Evolutionary conservation across 2,797 vertebrate genomes (phyloP), one percentile per base, ranked within the genome.

Genomic region (Mycteria americana): DNA sequence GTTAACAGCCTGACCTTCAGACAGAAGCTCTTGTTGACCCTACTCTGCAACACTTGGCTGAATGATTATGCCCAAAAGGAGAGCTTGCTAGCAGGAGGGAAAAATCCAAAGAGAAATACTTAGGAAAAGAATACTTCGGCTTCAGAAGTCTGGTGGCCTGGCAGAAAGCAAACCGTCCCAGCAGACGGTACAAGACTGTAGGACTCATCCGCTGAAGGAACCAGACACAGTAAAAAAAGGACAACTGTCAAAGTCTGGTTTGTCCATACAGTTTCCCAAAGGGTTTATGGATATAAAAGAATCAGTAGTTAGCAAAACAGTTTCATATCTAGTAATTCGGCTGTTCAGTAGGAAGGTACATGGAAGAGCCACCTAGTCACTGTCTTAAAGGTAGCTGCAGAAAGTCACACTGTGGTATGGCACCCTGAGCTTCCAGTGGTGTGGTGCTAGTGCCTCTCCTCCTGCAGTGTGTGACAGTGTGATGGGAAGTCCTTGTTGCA

Each of bases 1-100:
- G 85, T 97, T 95, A 95, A 95, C 59, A 80, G 72, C 45, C 91
- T 93, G 95, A 86, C 89, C 88, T 93, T 94, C 89, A 93, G 46
- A 81, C 62, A 57, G 73, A 85, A 69, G 77, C 82, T 94, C 79
- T 59, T 89, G 76, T 92, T 96, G 93, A 95, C 83, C 91, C 93
- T 92, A n/a, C 41, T 86, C 85, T 84, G 73, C 39, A 96, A 77
- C 68, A 84, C 85, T 88, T 85, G 37, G 46, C 79, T 74, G n/a
- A 94, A 95, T 84, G 81, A 65, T 94, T 96, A 63, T 95, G 73
- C 79, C 75, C 57, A 90, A 81, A 95, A 76, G 35, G 69, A 93
- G 35, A 82, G 60, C 78, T 88, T 69, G 28, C 46, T 73, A 65
- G 37, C 35, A 81, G 39, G 24, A 89, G 64, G 19, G 39, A 23